phyloP scores from a whole-genome alignment of 1,140 invertebrate species.

The Diprion similis region DNA sequence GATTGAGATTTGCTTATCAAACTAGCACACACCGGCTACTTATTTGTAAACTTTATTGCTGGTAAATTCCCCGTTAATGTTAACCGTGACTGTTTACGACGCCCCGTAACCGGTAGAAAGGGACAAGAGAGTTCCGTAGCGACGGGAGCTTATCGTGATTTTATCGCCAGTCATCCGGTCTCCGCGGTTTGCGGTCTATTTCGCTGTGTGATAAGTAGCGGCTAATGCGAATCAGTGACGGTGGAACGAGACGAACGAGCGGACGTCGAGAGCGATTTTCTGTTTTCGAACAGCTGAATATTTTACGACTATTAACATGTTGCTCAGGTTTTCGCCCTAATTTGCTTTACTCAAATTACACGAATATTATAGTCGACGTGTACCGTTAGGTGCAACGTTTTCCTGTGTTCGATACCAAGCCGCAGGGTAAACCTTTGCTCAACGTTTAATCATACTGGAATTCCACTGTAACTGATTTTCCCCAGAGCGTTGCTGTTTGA shows the following conservation, averaged over 20 bases:
- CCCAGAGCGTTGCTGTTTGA: too few species aligned
- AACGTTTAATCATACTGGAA: too few species aligned
- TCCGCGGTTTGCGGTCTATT: neutral
- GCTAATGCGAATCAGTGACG: neutral
- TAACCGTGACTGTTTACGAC: constrained; percentile 1
- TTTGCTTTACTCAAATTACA: too few species aligned
- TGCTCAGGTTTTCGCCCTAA: too few species aligned
- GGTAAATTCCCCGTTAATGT: constrained; percentile 4
- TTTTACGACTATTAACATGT: too few species aligned
- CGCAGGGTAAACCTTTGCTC: too few species aligned
- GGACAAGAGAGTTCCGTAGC: neutral
- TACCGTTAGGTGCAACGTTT: too few species aligned
- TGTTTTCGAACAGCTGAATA: neutral
- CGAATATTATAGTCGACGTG: too few species aligned
- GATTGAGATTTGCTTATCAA: constrained; percentile 12
- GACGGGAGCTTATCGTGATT: neutral
- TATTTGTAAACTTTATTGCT: neutral
- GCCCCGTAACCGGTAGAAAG: neutral
- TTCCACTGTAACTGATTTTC: too few species aligned
- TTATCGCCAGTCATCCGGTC: neutral
- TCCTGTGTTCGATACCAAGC: too few species aligned
- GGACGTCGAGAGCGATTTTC: neutral
- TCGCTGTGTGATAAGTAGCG: neutral
- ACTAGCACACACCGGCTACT: neutral
- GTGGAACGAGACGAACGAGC: neutral